A percentile compares a stretch with the other conserved stretches of the same genome.
These are phyloP conservation scores for Petaurus breviceps DNA, from an alignment of 2,113 vertebrate species.

Conservation along the genomic window DNA sequence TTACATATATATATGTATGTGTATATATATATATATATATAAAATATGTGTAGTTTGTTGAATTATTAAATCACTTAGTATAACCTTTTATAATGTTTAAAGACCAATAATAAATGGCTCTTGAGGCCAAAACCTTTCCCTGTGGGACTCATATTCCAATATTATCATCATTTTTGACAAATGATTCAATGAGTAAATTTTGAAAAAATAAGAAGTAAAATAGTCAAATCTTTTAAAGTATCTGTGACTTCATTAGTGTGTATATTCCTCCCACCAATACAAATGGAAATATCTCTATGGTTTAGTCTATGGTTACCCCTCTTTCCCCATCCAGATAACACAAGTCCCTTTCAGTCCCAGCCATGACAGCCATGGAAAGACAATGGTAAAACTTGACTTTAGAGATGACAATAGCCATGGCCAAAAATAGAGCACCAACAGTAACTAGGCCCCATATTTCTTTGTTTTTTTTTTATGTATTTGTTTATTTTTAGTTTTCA, in stretches of 20 bases:
- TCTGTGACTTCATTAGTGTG: neutral
- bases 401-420: neutral
- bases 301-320: neutral
- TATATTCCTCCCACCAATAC: neutral
- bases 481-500: too few species aligned
- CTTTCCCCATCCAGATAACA: too few species aligned
- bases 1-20: too few species aligned
- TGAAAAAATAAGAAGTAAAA: constrained; percentile 21
- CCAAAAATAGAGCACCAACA: neutral
- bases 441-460: neutral
- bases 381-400: neutral
- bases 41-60: too few species aligned
- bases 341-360: neutral
- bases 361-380: neutral
- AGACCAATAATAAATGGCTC: neutral
- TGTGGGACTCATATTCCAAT: constrained; percentile 14
- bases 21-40: too few species aligned
- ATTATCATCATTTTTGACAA: constrained; percentile 27
- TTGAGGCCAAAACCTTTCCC: neutral
- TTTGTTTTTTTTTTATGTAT: neutral
- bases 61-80: neutral
- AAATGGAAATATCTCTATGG: neutral
- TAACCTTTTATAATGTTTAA: neutral
- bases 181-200: constrained; percentile 1
- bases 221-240: neutral